Conservation (phyloP, 2,113 vertebrate genomes). For the Crotalus helleri region DNA sequence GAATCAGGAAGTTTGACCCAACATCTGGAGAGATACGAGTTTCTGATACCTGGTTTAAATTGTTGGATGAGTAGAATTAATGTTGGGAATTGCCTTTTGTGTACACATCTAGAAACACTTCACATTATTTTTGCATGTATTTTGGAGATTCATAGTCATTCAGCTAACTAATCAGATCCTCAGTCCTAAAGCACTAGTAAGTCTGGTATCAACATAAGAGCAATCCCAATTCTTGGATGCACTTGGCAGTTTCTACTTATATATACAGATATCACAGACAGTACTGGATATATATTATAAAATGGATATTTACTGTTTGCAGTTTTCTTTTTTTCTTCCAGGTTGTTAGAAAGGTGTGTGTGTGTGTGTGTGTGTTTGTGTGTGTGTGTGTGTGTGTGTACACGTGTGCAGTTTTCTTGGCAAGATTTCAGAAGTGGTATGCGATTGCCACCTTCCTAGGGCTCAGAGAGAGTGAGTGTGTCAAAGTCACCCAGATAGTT, state of each 20-base stretch:
- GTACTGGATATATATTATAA: neutral
- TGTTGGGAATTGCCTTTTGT: neutral
- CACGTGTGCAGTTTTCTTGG: neutral
- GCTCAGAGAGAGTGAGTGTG: neutral
- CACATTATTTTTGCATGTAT: neutral
- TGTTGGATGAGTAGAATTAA: neutral
- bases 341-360: neutral
- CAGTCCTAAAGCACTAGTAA: neutral
- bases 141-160: neutral
- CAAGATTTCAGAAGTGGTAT: neutral
- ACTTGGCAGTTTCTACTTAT: neutral
- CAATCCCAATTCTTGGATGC: neutral
- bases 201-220: neutral
- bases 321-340: neutral
- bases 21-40: neutral
- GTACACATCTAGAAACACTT: neutral
- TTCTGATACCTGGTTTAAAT: neutral
- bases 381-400: accelerated
- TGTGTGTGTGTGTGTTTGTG: neutral
- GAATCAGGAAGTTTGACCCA: neutral
- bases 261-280: neutral
- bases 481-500: neutral
- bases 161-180: neutral
- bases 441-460: neutral
- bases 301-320: neutral